Conservation (phyloP, 2,113 vertebrate species). For the Clinocottus analis region DNA sequence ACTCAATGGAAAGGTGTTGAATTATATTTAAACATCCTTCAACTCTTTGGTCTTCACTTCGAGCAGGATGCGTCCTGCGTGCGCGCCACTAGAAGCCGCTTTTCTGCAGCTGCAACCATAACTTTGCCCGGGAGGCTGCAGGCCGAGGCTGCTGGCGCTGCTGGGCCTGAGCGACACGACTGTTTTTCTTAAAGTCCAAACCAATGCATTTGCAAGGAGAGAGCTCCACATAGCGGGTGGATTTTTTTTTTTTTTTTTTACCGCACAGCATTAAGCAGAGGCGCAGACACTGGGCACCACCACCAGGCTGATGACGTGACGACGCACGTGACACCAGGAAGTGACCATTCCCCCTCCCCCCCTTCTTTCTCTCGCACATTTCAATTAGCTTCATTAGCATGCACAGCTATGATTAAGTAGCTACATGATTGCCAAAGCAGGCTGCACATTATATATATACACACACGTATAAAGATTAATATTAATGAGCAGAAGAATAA, state of each 20-base stretch:
- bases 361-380: background rate
- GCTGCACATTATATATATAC: background rate
- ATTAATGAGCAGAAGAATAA: background rate
- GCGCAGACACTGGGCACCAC: slow-evolving; percentile 50
- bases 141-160: background rate
- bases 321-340: slow-evolving; percentile 58
- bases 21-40: too few relatives aligned
- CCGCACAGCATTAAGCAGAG: too few relatives aligned
- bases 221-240: background rate
- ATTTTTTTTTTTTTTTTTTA: too few relatives aligned
- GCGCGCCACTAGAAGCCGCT: slow-evolving; percentile 53
- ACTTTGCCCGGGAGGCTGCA: background rate
- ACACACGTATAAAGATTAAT: background rate
- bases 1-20: accelerated
- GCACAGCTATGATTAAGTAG: background rate
- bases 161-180: background rate
- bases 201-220: background rate
- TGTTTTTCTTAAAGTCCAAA: background rate
- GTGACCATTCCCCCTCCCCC: background rate
- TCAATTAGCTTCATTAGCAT: background rate
- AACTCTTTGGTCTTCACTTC: background rate
- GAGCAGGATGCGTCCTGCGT: background rate
- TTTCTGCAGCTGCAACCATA: background rate
- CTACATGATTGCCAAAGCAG: background rate
- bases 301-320: slow-evolving; percentile 56